These are phyloP conservation scores for Sardina pilchardus DNA, from an alignment of 2,113 vertebrate genomes.

Conservation along the genomic window DNA sequence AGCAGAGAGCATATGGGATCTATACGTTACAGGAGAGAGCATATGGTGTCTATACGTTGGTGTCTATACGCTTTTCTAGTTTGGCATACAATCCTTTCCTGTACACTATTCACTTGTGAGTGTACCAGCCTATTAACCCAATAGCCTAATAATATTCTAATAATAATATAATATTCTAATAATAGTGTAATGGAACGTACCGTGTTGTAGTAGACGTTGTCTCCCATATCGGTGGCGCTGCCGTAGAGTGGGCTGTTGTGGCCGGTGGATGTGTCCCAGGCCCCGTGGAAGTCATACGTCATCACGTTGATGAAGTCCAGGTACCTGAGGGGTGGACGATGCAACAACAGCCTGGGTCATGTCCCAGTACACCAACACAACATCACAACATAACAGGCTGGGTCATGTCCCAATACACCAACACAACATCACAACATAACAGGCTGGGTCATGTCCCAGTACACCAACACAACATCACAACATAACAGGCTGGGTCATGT, in stretches of 20 bases:
- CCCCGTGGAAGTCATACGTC: slow-evolving; percentile 76
- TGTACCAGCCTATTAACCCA: too few relatives aligned
- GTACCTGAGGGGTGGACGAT: slow-evolving; percentile 49
- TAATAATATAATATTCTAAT: background rate
- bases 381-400: too few relatives aligned
- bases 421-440: too few relatives aligned
- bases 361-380: background rate
- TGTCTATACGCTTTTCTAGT: too few relatives aligned
- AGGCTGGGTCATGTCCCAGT: background rate
- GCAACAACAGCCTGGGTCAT: background rate
- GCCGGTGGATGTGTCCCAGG: slow-evolving; percentile 69
- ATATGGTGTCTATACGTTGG: too few relatives aligned
- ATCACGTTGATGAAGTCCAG: slow-evolving; percentile 76
- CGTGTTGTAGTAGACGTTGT: slow-evolving; percentile 51
- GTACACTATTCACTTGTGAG: too few relatives aligned
- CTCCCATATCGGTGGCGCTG: slow-evolving; percentile 45
- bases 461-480: too few relatives aligned
- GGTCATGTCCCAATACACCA: background rate
- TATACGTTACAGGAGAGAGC: too few relatives aligned
- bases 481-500: background rate
- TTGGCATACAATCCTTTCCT: too few relatives aligned
- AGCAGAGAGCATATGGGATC: too few relatives aligned
- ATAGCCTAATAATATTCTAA: background rate
- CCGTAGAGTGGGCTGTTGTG: slow-evolving; percentile 74
- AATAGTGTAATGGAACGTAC: slow-evolving; percentile 58